A percentile compares a stretch with the other conserved stretches of the same genome.
These are phyloP conservation scores for Coranthus polyacanthus DNA, from an alignment of 2,797 vertebrate species.

Conservation along the genomic window DNA sequence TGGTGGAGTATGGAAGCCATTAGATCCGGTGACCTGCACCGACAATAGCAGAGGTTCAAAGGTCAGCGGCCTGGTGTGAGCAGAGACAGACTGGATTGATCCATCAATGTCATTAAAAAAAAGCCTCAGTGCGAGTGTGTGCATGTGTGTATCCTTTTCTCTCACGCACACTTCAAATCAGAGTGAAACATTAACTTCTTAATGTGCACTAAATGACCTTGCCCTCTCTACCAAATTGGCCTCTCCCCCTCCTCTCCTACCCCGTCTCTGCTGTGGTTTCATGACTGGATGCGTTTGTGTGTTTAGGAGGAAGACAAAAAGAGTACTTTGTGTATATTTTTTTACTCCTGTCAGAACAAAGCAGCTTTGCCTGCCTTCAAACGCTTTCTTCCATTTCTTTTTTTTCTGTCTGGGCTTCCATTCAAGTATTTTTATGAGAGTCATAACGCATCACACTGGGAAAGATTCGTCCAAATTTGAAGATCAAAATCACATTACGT, in stretches of 20 bases:
- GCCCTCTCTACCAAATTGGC: conserved; percentile 24
- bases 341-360: conserved; percentile 26
- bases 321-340: conserved; percentile 14
- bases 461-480: background rate
- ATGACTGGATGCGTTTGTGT: conserved; percentile 5
- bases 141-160: conserved; percentile 16
- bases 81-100: conserved; percentile 50
- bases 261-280: conserved; percentile 17
- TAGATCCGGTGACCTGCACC: conserved; percentile 61
- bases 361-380: conserved; percentile 9
- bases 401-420: conserved; percentile 5
- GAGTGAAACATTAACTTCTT: conserved; percentile 74
- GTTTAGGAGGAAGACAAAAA: conserved; percentile 16
- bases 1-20: conserved; percentile 70
- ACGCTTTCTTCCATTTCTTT: background rate
- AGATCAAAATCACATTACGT: background rate
- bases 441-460: background rate
- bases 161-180: conserved; percentile 6
- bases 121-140: conserved; percentile 11
- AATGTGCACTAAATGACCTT: conserved; percentile 66
- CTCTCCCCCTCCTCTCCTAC: background rate
- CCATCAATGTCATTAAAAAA: conserved; percentile 64
- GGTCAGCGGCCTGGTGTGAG: conserved; percentile 55
- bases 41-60: conserved; percentile 62
- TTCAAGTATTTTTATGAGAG: conserved; percentile 37